A percentile compares a stretch with the other conserved stretches of the same genome.
Conservation (phyloP, 2,113 vertebrate genomes). For the Periophthalmodon schlosseri region DNA sequence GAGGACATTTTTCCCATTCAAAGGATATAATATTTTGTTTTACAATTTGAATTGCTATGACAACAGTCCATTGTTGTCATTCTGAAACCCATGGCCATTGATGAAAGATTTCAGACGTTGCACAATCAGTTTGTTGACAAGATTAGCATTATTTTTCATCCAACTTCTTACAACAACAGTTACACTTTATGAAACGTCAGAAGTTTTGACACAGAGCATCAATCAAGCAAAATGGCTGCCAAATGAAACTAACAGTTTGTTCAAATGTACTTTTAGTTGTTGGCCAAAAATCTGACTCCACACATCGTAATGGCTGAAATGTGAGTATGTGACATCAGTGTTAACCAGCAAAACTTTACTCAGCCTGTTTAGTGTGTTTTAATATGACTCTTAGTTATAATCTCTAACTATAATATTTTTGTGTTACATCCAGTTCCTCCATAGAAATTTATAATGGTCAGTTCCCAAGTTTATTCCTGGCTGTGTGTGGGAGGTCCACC, state of each 20-base stretch:
- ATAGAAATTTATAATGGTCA: no score
- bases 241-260: background rate
- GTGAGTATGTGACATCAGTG: background rate
- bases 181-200: background rate
- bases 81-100: no score
- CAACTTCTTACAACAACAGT: background rate
- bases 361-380: background rate
- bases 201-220: background rate
- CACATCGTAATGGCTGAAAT: background rate
- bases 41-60: no score
- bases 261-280: background rate
- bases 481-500: no score
- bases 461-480: no score
- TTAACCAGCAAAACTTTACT: no score
- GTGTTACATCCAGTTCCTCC: no score
- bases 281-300: background rate
- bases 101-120: background rate
- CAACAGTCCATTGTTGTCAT: no score
- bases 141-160: background rate
- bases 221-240: conserved; percentile 1
- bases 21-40: no score
- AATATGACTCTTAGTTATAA: background rate
- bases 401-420: background rate
- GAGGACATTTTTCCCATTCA: no score
- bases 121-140: background rate